Base-by-base conservation (phyloP, 2,797 vertebrate species). In the Mastacembelus armatus region DNA sequence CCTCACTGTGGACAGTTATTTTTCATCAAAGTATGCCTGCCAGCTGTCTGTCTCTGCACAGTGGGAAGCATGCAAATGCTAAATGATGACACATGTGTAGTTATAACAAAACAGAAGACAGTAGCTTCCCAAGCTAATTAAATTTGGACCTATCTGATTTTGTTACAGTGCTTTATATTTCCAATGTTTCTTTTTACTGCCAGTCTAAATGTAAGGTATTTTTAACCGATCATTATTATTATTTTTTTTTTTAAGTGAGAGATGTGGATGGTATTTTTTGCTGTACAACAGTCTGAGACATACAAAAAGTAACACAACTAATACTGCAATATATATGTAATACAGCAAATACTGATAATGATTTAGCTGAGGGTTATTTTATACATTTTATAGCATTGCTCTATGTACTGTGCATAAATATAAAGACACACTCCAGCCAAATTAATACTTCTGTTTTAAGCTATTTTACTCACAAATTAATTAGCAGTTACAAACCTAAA, bases 1-100 rank as follows among this genome's bases (percentile, higher is more conserved):
- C 32, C 44, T 79, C 33, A 26, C 21, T 54, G 44, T 59, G 39
- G 70, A 54, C 26, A 57, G 43, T 62, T 62, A 44, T 63, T 71
- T 69, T 59, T 43, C 42, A 51, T 72, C 24, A 59, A 56, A 56
- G 47, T 65, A 18, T 54, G 22, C n/a, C 47, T 66, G 47, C 38
- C 40, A 61, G 52, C 57, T 54, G 38, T 49, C 42, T 74, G 70
- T 35, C 7, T 0, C n/a, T 33, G 40, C 40, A 22, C 44, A 54
- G 36, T 60, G 12, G 51, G 47, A 55, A 29, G 18, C 50, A 22
- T 24, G 49, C 49, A 19, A 45, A 19, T 18, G 22, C 10, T 55
- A 10, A 18, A 0, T 27, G 50, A 54, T 51, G 43, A 43, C 50
- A 26, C 21, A 6, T 45, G 27, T 10, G 4, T 43, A 61, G 10